Evolutionary conservation across 2,113 vertebrate species (phyloP).

Genomic region (Bufo gargarizans): DNA sequence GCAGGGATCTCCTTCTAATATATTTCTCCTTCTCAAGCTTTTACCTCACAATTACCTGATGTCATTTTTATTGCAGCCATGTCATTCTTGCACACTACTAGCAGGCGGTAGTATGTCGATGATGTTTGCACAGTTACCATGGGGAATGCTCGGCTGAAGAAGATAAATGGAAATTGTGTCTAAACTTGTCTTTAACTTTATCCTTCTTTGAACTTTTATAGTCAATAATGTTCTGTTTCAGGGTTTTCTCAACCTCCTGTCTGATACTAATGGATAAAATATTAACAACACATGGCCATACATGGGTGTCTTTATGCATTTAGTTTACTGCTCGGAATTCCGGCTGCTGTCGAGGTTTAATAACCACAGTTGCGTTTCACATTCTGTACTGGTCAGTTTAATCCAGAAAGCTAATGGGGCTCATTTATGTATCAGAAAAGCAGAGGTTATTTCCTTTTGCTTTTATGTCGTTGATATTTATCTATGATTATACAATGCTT

Average conservation of each 20-base stretch:
- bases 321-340: background rate
- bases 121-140: background rate
- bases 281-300: background rate
- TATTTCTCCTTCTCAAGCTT: background rate
- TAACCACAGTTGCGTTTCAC: background rate
- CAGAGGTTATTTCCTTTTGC: too few relatives aligned
- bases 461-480: background rate
- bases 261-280: background rate
- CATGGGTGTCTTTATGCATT: background rate
- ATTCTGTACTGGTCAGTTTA: background rate
- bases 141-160: background rate
- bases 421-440: too few relatives aligned
- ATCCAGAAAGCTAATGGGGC: too few relatives aligned
- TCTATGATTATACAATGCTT: background rate
- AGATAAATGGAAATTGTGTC: background rate
- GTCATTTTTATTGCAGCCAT: conserved; percentile 17
- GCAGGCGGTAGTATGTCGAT: background rate
- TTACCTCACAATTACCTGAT: background rate
- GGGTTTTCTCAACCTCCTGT: background rate
- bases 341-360: too few relatives aligned
- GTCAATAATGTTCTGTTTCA: conserved; percentile 1
- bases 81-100: background rate
- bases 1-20: background rate
- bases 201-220: background rate
- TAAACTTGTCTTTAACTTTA: background rate